Evolutionary conservation across 2,113 vertebrate species (phyloP), one percentile per base, ranked within the genome.

Genomic region (Bujurquina vittata): DNA sequence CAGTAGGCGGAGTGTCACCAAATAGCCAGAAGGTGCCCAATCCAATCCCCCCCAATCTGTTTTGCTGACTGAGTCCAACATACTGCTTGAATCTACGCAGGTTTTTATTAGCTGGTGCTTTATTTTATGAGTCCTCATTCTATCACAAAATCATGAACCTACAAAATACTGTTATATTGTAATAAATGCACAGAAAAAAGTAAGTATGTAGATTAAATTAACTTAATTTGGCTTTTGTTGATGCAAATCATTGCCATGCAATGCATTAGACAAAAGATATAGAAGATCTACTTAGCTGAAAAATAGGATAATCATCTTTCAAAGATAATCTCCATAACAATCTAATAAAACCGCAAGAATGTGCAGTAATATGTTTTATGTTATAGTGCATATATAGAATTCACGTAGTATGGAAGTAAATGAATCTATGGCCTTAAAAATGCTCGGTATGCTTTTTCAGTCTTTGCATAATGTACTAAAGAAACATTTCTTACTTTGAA

Each of bases 1-100:
- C 90, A 94, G 97, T 77, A 93, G 96, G 87, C 92, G 96, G 91
- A 63, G 55, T 84, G 5, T 67, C 84, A 23, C 52, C 87, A 4
- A 5, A 40, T 49, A 22, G 17, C 76, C 88, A 67, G 20, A 81
- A 91, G 94, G 94, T 29, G 14, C 14, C 26, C 40, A n/a, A n/a
- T n/a, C n/a, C n/a, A n/a, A n/a, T n/a, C 40, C 31, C 1, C 31
- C 40, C 40, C 40, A 1, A 91, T 94, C 23, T 67, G 5, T 20
- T 83, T 49, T 33, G 37, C n/a, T 76, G 18, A 33, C 26, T 59
- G 35, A 58, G 23, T 55, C 23, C 29, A 7, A 22, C 33, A 52
- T 31, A n/a, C 11, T 29, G 10, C n/a, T 20, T 31, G 20, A 15
- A 56, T 65, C 46, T 54, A 29, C 46, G 6, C 20, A 61, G 43